Base-by-base conservation (phyloP, 2,888 invertebrate genomes). In the Plutella xylostella region DNA sequence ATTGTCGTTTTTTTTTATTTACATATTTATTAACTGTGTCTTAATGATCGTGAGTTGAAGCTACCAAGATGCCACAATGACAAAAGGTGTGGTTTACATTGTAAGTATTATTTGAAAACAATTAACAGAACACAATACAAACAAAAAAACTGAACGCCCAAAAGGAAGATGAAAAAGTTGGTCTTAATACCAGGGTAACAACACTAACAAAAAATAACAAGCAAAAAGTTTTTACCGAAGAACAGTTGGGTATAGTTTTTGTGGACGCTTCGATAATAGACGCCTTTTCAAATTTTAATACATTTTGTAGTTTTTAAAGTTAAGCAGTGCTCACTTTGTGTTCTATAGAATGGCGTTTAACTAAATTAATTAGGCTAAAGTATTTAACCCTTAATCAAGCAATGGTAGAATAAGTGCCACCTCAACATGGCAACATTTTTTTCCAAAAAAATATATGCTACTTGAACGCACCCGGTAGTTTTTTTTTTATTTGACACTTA, bases 81-180 rank as follows among this genome's bases (percentile, higher is more conserved):
- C 34, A 34, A 34, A 34, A 34, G 34, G 1, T 34, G 34, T 34
- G 34, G 19, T 37, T 12, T 19, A 37, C 54, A 56, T 55, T 54
- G 56, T 51, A 55, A 45, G 53, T 47, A 52, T 55, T 60, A 58
- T 63, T 61, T 50, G 51, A 61, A 63, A 67, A 62, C 57, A 65
- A 62, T 66, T 58, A 66, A 54, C 55, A 54, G 9, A 53, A 59
- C 43, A 55, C 54, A 56, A 55, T 51, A 54, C 50, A 51, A 45
- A 53, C 19, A 41, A 50, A 49, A 54, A 54, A 55, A 56, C n/a
- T 25, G 20, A 39, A 39, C 22, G 25, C 6, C 22, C 22, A 19
- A 46, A 22, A 37, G 12, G 31, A 42, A 31, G 21, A 48, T 44
- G 49, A 52, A 51, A 50, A 35, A 28, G 44, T 43, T 46, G 45